phyloP scores from a whole-genome alignment of 2,888 invertebrate genomes.

The Dynastes hyllus region DNA sequence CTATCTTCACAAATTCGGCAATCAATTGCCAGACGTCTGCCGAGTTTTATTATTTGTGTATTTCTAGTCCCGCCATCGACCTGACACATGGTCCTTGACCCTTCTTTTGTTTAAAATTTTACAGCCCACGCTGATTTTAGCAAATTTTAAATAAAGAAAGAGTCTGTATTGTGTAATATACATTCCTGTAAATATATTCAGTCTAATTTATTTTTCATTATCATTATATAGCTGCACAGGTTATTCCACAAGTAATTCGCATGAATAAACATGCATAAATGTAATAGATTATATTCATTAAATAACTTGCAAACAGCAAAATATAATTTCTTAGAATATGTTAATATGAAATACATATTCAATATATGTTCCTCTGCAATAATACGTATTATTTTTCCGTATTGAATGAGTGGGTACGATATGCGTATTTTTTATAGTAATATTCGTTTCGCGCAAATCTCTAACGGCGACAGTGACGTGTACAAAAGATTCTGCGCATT shows the following conservation, averaged over 20 bases:
- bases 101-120: conserved; percentile 32
- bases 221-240: background rate
- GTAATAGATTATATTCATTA: too few relatives aligned
- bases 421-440: conserved; percentile 6
- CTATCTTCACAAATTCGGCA: background rate
- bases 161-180: conserved; percentile 7
- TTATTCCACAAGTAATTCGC: background rate
- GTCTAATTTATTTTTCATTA: too few relatives aligned
- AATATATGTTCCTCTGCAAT: too few relatives aligned
- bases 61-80: conserved; percentile 43
- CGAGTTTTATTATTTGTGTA: conserved; percentile 45
- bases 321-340: background rate
- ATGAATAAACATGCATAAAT: background rate
- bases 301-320: background rate
- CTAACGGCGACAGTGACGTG: conserved; percentile 43
- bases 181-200: too few relatives aligned
- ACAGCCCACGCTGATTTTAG: background rate
- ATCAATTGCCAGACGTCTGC: conserved; percentile 42
- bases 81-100: conserved; percentile 49
- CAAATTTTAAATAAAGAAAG: background rate
- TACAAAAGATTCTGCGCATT: conserved; percentile 47
- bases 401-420: too few relatives aligned
- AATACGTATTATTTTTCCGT: too few relatives aligned
- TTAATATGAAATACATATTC: too few relatives aligned
- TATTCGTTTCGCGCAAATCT: conserved; percentile 32